phyloP scores from a whole-genome alignment of 2,888 invertebrate species.

The Onchidella celtica region DNA sequence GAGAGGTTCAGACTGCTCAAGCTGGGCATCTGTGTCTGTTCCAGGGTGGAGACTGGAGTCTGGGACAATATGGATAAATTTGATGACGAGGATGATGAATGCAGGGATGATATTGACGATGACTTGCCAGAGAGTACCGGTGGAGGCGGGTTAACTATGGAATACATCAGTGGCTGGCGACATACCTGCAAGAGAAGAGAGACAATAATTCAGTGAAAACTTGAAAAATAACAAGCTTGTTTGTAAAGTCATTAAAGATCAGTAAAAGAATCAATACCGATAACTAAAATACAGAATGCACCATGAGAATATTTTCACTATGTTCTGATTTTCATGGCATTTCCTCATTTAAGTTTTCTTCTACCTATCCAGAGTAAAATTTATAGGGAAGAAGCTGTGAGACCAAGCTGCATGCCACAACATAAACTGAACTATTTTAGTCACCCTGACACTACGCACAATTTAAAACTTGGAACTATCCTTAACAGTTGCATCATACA shows the following conservation, averaged over 20 bases:
- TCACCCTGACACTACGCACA: no score
- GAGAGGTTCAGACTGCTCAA: conserved; percentile 11
- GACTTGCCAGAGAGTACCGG: conserved; percentile 29
- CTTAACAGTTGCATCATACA: no score
- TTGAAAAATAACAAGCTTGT: background rate
- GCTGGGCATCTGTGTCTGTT: conserved; percentile 13
- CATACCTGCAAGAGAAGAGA: conserved; percentile 33
- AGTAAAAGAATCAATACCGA: background rate
- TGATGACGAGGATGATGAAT: conserved; percentile 21
- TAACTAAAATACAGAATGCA: background rate
- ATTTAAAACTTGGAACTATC: no score
- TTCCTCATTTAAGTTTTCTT: no score
- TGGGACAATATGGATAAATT: conserved; percentile 1
- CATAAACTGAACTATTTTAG: no score
- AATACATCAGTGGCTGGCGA: conserved; percentile 51
- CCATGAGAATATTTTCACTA: no score
- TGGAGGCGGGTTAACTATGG: conserved; percentile 49
- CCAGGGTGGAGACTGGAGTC: conserved; percentile 18
- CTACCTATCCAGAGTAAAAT: no score
- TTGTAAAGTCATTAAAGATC: background rate
- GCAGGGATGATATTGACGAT: conserved; percentile 17
- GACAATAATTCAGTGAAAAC: no score
- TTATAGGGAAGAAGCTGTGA: no score
- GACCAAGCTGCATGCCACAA: no score
- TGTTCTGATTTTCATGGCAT: background rate